Base-by-base conservation (phyloP, 2,888 invertebrate genomes). In the Lasioglossum oenotherae region DNA sequence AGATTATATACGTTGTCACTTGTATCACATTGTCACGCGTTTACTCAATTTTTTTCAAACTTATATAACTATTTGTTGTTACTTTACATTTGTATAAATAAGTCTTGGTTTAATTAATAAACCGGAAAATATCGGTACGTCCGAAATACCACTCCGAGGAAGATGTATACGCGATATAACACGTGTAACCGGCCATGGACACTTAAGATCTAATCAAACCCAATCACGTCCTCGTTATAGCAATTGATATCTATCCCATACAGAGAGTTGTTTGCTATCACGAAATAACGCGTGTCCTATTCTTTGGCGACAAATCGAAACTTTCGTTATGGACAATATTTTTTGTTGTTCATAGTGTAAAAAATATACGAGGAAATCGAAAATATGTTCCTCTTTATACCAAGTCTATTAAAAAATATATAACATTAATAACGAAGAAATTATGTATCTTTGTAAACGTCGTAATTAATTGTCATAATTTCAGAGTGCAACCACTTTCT, bases 401-500 rank as follows among this genome's bases (percentile, higher is more conserved):
- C 23, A 2, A 64, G 27, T 71, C 10, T 78, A 19, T 64, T 64
- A 67, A 2, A 74, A n/a, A 44, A 49, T 69, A 49, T 44, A 31
- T 35, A 6, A 53, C 31, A n/a, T 75, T 67, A 67, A 4, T 27
- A 19, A 19, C 72, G 44, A 64, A 16, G n/a, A 8, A 27, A 38
- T 77, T 57, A 60, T 41, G 74, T 23, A 46, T 75, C 53, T 12
- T 74, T 31, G 14, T 86, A 82, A 69, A 41, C 23, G 74, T 92
- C 90, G 57, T 94, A 92, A 44, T 46, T 84, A 31, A 82, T 82
- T 73, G 84, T 81, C 16, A 69, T 35, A 53, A 91, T 91, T 89
- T 94, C 81, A 4, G 84, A 82, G 57, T 76, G 74, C 35, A 98
- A 93, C 97, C 97, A 97, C 35, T 95, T 86, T 19, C 94, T 93